Base-by-base conservation (phyloP, 2,113 vertebrate genomes). In the Morone saxatilis region DNA sequence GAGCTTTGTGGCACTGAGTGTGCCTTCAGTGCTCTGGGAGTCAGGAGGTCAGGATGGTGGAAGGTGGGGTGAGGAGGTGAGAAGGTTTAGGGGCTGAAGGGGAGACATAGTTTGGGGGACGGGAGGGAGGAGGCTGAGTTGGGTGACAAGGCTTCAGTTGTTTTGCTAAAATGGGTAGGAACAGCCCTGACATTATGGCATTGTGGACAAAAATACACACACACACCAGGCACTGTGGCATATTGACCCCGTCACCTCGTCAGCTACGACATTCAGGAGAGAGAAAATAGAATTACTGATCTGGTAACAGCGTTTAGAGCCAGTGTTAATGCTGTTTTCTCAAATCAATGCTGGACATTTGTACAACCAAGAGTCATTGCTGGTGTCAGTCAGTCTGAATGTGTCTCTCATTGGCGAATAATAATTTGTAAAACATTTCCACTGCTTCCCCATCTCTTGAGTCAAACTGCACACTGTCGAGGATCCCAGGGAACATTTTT, bases 1-100 rank as follows among this genome's bases (percentile, higher is more conserved):
- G 80, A 80, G 89, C 93, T 93, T 96, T 95, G 94, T 95, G 91
- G 89, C 71, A 78, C 76, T 86, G 81, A 86, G 89, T 90, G 89
- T 91, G 86, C 85, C 84, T 88, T 87, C 81, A 87, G 88, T 90
- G 45, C 84, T 91, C 80, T 67, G 65, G 80, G 89, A 93, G 93
- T 93, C 92, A 91, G 80, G 87, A 87, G 94, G 95, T 96, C 95
- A 94, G 61, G 41, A 67, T 69, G 76, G 91, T 92, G 88, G 89
- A 93, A 93, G 90, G 88, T 71, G 86, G 91, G 90, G 91, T 89
- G 81, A 89, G 87, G 86, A 90, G 88, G 92, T 88, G 88, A 91
- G 86, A 72, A 60, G 76, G 61, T 91, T 83, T 82, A 77, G 71
- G 65, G 79, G 67, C 73, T 87, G 82, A 89, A 25, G 72, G 84